Evolutionary conservation across 2,888 invertebrate genomes (phyloP).

Genomic region (Caenorhabditis sp.): DNA sequence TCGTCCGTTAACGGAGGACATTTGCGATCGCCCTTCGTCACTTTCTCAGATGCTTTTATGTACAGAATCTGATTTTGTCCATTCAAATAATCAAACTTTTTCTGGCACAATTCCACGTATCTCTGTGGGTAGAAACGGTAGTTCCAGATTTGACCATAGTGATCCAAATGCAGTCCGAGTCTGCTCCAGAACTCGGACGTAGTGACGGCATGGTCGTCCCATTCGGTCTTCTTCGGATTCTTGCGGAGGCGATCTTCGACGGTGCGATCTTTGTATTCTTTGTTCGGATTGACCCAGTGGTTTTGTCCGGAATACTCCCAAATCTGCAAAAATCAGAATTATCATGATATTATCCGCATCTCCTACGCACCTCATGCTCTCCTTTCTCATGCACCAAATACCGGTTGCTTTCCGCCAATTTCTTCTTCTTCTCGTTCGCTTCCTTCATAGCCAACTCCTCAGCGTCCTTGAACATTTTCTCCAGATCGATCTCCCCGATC

Average conservation of each 20-base stretch:
- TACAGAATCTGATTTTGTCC: constrained; percentile 9
- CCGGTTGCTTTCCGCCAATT: neutral
- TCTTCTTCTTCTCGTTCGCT: neutral
- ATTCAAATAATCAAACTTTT: constrained; percentile 7
- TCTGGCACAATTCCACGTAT: constrained; percentile 18
- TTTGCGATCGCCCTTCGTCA: neutral
- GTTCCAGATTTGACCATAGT: neutral
- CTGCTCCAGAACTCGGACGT: constrained; percentile 3
- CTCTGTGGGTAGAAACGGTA: constrained; percentile 12
- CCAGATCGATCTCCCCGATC: constrained; percentile 13
- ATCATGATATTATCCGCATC: neutral
- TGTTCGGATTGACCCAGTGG: neutral
- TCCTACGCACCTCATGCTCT: constrained; percentile 1
- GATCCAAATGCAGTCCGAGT: neutral
- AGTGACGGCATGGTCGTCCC: neutral
- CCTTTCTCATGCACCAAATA: constrained; percentile 16
- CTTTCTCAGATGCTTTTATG: neutral
- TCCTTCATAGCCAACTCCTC: constrained; percentile 5
- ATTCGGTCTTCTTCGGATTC: neutral
- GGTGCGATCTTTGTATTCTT: neutral
- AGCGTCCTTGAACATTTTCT: constrained; percentile 12
- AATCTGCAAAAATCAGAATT: neutral
- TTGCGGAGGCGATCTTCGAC: neutral
- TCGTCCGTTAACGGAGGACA: constrained; percentile 1
- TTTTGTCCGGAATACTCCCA: constrained; percentile 10